A percentile compares a stretch with the other conserved stretches of the same genome.
Evolutionary conservation across 2,888 invertebrate genomes (phyloP).

Genomic region (Coenonympha glycerion): DNA sequence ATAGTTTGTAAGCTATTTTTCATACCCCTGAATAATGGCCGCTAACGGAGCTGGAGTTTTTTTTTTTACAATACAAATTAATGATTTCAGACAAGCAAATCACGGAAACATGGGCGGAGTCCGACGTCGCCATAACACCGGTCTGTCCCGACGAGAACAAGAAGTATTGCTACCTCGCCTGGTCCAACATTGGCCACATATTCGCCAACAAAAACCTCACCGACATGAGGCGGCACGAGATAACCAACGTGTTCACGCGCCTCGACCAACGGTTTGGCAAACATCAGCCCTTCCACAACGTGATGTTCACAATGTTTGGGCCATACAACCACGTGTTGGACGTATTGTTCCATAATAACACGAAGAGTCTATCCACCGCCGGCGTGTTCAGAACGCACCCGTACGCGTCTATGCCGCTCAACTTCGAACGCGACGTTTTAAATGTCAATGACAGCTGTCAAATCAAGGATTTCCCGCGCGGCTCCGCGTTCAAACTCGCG

Average conservation of each 20-base stretch:
- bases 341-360: conserved; percentile 80
- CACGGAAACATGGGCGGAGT: conserved; percentile 56
- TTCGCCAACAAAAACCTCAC: conserved; percentile 77
- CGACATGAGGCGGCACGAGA: conserved; percentile 78
- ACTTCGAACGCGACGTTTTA: conserved; percentile 50
- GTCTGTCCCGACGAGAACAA: conserved; percentile 76
- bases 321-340: conserved; percentile 78
- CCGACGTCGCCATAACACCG: conserved; percentile 61
- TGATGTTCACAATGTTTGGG: conserved; percentile 82
- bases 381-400: conserved; percentile 49
- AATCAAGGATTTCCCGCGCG: conserved; percentile 36
- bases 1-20: no score
- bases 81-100: conserved; percentile 47
- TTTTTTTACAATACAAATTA: no score
- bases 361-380: conserved; percentile 50
- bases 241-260: conserved; percentile 80
- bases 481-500: conserved; percentile 38
- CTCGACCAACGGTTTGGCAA: conserved; percentile 83
- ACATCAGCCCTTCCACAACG: conserved; percentile 68
- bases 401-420: conserved; percentile 53
- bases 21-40: no score
- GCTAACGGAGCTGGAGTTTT: no score
- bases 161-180: conserved; percentile 78
- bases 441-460: conserved; percentile 41
- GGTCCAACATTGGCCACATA: conserved; percentile 81